Base-by-base conservation (phyloP, 2,113 vertebrate species). In the Sminthopsis crassicaudata region DNA sequence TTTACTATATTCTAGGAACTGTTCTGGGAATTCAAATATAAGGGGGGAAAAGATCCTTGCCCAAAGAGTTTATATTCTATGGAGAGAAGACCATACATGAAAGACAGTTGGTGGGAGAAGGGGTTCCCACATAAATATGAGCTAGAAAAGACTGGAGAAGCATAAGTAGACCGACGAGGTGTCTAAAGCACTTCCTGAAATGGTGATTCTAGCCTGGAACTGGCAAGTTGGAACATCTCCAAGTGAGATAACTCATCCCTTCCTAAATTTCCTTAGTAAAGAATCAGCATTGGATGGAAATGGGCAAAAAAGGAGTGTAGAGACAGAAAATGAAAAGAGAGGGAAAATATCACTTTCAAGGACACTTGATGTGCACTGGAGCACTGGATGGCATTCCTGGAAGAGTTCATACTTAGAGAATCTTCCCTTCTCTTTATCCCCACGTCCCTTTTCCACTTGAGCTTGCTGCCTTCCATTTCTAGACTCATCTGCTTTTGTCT, bases 61-160 rank as follows among this genome's bases (percentile, higher is more conserved):
- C n/a, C 16, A n/a, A 8, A 36, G 14, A n/a, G 67, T 42, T 76
- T 42, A 76, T 76, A 42, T 76, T n/a, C 36, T 22, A 76, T n/a
- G 16, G 67, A 76, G 36, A 76, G 36, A 42, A 76, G 36, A 8
- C 6, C 19, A 76, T 76, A 22, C 4, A 19, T 23, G 27, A 53
- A 53, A 51, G 3, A 53, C 1, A 22, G 12, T 19, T 36, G 16
- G 12, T 24, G 36, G 52, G 22, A 53, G 16, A 30, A 50, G 90
- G 8, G 11, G 26, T 52, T 24, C 0, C 19, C 8, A 1, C 19
- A 42, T 42, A 1, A n/a, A 30, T 2, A n/a, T 2, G 16, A 14
- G 24, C 27, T 27, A n/a, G 16, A 36, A n/a, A 76, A n/a, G 36
- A 19, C 6, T 6, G 1, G 36, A 19, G 14, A 76, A 76, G n/a